A percentile compares a stretch with the other conserved stretches of the same genome.
Conservation (phyloP, 2,888 invertebrate species). For the Lepeophtheirus nordmannii region DNA sequence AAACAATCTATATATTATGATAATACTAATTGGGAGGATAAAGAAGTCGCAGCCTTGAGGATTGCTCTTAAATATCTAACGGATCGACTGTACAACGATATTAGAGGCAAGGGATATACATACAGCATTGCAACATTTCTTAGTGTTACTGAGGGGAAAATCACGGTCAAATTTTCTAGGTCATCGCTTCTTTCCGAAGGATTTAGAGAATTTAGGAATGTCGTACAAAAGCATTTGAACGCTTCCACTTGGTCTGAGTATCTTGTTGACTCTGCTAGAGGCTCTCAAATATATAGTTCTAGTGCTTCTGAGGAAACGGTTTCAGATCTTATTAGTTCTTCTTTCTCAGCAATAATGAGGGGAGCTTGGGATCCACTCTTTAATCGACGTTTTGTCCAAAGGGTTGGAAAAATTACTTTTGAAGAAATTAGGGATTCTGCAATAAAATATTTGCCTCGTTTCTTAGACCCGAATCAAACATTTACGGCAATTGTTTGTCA, state of each 20-base stretch:
- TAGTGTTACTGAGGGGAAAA: constrained; percentile 43
- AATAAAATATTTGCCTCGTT: constrained; percentile 48
- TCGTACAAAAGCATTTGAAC: constrained; percentile 43
- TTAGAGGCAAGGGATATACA: constrained; percentile 68
- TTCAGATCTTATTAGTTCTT: constrained; percentile 52
- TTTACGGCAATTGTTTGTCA: constrained; percentile 60
- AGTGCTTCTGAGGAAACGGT: constrained; percentile 65
- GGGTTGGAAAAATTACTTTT: constrained; percentile 48
- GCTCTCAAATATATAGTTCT: constrained; percentile 69
- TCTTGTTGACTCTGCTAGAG: constrained; percentile 63
- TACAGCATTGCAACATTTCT: constrained; percentile 47
- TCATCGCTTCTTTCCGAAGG: constrained; percentile 63
- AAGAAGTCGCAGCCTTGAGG: constrained; percentile 15
- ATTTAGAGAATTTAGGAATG: constrained; percentile 56
- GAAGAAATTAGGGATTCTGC: constrained; percentile 51
- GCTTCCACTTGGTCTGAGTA: constrained; percentile 48
- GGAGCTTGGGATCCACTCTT: constrained; percentile 28
- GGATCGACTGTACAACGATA: constrained; percentile 36
- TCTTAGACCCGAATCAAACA: constrained; percentile 47
- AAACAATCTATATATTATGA: constrained; percentile 16
- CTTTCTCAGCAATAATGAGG: constrained; percentile 55
- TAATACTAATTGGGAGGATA: constrained; percentile 14
- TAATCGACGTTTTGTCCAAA: constrained; percentile 36
- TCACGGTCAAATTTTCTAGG: constrained; percentile 55
- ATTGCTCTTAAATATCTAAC: constrained; percentile 17